A percentile compares a stretch with the other conserved stretches of the same genome.
Evolutionary conservation across 2,113 vertebrate genomes (phyloP).

Genomic region (Hippocampus guttulatus): DNA sequence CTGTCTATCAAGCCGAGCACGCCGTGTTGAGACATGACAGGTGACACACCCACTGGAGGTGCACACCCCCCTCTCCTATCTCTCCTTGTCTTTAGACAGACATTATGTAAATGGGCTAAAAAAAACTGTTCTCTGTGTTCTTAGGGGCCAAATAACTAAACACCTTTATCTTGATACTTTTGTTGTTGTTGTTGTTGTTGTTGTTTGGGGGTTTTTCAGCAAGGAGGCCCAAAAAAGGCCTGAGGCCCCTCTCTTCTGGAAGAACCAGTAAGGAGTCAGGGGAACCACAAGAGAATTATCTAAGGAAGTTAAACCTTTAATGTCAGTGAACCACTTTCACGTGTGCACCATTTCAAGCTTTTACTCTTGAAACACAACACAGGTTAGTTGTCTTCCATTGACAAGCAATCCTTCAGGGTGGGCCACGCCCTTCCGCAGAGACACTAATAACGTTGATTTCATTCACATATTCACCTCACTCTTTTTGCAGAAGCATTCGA

Average conservation of each 20-base stretch:
- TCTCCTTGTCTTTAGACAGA: constrained; percentile 7
- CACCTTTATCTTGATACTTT: constrained; percentile 23
- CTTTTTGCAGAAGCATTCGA: background rate
- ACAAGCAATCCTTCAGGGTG: background rate
- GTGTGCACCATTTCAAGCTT: background rate
- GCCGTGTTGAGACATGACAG: constrained; percentile 65
- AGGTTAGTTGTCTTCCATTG: background rate
- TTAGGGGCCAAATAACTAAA: background rate
- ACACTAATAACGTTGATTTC: background rate
- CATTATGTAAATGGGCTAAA: background rate
- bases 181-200: constrained; percentile 4
- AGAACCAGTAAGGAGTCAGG: constrained; percentile 74
- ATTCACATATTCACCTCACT: background rate
- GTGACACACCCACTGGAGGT: constrained; percentile 45
- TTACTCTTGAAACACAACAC: background rate
- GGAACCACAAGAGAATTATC: constrained; percentile 23
- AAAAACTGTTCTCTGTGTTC: background rate
- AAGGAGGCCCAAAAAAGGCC: constrained; percentile 32
- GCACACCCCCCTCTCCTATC: background rate
- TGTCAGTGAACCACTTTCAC: background rate
- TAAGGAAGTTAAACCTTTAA: background rate
- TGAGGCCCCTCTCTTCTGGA: constrained; percentile 69
- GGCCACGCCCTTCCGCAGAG: background rate
- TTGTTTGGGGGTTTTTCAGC: constrained; percentile 1
- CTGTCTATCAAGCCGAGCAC: constrained; percentile 42